Conservation (phyloP, 1,140 invertebrate genomes). For the Manduca sexta region DNA sequence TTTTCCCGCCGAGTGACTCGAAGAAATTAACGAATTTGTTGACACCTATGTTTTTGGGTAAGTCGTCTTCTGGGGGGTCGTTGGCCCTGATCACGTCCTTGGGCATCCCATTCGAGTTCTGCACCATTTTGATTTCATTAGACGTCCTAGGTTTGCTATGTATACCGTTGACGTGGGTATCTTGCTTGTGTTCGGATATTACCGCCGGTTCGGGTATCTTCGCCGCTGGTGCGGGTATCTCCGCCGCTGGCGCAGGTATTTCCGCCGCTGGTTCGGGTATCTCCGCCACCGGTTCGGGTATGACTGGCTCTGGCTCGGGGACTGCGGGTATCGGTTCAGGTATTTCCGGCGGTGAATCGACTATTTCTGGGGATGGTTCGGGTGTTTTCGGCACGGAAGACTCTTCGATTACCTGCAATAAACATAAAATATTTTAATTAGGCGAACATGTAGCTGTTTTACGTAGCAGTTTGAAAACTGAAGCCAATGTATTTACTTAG, state of each 20-base stretch:
- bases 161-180: constrained; percentile 25
- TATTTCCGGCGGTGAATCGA: not conserved
- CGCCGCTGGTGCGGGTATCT: not conserved
- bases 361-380: not conserved
- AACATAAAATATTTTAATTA: too few species aligned
- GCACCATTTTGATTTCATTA: constrained; percentile 64
- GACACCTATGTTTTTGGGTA: constrained; percentile 67
- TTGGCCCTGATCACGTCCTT: constrained; percentile 64
- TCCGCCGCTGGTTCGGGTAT: not conserved
- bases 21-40: constrained; percentile 69
- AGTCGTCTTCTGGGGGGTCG: constrained; percentile 61
- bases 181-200: constrained; percentile 1
- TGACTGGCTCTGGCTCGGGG: not conserved
- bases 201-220: not conserved
- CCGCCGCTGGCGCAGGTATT: not conserved
- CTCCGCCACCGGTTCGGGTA: not conserved
- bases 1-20: constrained; percentile 63
- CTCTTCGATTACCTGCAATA: too few species aligned
- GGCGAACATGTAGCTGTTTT: too few species aligned
- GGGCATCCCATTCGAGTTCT: constrained; percentile 37
- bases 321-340: not conserved
- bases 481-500: too few species aligned
- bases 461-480: too few species aligned
- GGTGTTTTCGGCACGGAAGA: not conserved
- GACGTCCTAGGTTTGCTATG: constrained; percentile 39